These are phyloP conservation scores for Pteronura brasiliensis DNA, from an alignment of 2,113 vertebrate species.

Conservation along the genomic window DNA sequence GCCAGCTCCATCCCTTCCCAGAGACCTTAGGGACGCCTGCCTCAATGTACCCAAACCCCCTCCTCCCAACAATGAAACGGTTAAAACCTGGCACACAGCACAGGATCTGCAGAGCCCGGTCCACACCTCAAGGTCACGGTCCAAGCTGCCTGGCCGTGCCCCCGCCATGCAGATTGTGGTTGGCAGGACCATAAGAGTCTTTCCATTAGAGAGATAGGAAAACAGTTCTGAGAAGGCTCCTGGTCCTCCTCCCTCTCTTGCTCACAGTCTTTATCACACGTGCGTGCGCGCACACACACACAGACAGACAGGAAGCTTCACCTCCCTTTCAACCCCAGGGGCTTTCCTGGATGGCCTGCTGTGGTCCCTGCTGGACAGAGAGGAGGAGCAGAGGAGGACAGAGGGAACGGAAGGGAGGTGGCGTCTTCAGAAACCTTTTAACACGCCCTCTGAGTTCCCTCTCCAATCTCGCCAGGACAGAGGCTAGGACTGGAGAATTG, in stretches of 20 bases:
- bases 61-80: neutral
- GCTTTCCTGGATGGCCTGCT: neutral
- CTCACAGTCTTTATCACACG: too few relatives aligned
- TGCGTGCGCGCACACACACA: neutral
- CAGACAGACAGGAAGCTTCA: neutral
- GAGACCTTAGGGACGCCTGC: neutral
- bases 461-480: neutral
- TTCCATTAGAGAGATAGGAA: neutral
- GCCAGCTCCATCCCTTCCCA: neutral
- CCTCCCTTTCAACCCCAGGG: neutral
- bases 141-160: neutral
- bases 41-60: neutral
- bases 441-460: neutral
- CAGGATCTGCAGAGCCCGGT: neutral
- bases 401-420: neutral
- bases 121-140: neutral
- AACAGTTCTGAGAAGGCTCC: neutral
- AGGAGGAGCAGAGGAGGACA: neutral
- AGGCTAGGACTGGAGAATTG: neutral
- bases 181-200: neutral
- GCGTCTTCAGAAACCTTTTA: neutral
- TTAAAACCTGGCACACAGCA: neutral
- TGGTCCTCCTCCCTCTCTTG: neutral
- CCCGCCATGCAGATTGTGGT: accelerated
- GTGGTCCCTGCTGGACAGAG: neutral